A percentile compares a stretch with the other conserved stretches of the same genome.
These are phyloP conservation scores for Athalia cordata DNA, from an alignment of 2,888 invertebrate genomes.

Conservation along the genomic window DNA sequence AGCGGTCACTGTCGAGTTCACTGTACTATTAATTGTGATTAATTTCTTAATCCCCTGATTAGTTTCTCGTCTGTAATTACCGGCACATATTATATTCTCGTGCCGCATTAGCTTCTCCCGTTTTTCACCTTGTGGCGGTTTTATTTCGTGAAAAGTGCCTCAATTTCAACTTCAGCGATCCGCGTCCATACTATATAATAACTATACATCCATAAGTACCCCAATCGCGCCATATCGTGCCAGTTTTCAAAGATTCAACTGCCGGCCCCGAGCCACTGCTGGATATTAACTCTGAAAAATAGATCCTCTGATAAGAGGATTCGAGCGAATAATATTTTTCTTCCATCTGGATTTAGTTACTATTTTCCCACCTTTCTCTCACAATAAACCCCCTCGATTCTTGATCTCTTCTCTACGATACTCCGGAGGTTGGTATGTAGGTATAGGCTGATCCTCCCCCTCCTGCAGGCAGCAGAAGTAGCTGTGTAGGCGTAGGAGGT, in stretches of 20 bases:
- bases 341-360: slow-evolving; percentile 56
- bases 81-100: slow-evolving; percentile 47
- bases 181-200: neutral
- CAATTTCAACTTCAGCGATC: slow-evolving; percentile 18
- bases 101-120: slow-evolving; percentile 18
- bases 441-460: slow-evolving; percentile 23
- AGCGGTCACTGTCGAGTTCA: slow-evolving; percentile 22
- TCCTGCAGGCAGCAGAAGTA: neutral
- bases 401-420: slow-evolving; percentile 23
- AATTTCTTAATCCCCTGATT: slow-evolving; percentile 27
- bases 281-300: slow-evolving; percentile 58
- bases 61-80: slow-evolving; percentile 52
- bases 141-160: neutral
- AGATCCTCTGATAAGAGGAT: slow-evolving; percentile 57
- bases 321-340: slow-evolving; percentile 58
- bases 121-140: slow-evolving; percentile 25
- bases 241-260: slow-evolving; percentile 40
- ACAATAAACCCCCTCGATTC: slow-evolving; percentile 13
- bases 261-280: slow-evolving; percentile 14
- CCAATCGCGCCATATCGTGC: neutral
- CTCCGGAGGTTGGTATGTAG: neutral
- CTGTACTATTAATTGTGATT: slow-evolving; percentile 39
- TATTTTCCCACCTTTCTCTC: slow-evolving; percentile 26
- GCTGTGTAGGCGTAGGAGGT: neutral
- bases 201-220: neutral